Evolutionary conservation across 2,888 invertebrate species (phyloP).

Genomic region (Leptura quadrifasciata): DNA sequence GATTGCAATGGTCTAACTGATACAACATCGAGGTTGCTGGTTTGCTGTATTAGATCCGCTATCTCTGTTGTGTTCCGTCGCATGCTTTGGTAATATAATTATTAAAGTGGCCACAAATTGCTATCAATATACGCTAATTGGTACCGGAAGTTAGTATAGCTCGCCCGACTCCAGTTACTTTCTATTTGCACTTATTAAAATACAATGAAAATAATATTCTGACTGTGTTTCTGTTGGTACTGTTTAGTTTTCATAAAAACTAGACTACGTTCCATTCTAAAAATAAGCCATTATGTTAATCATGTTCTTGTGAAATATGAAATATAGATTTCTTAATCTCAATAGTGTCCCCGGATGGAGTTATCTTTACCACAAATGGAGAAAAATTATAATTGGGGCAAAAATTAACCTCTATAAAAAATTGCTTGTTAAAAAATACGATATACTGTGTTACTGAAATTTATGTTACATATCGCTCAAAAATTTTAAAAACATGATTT

Average conservation of each 20-base stretch:
- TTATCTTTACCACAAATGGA: no score
- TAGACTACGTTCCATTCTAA: not conserved
- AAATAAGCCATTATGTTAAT: no score
- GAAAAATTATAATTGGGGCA: no score
- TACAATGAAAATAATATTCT: conserved; percentile 15
- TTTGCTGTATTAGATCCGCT: not conserved
- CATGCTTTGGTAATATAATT: conserved; percentile 57
- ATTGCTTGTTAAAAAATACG: no score
- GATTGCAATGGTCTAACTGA: no score
- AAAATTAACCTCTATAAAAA: no score
- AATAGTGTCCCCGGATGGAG: no score
- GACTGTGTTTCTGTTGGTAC: conserved; percentile 11
- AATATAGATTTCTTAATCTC: no score
- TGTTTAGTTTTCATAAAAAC: not conserved
- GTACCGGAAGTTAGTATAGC: conserved; percentile 61
- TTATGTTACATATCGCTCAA: no score
- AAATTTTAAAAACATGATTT: no score
- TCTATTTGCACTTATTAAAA: conserved; percentile 15
- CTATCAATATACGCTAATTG: conserved; percentile 67
- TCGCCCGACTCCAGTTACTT: conserved; percentile 21
- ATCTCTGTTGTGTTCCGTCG: conserved; percentile 11
- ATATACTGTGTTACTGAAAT: no score
- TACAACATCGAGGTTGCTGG: not conserved
- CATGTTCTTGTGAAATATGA: no score
- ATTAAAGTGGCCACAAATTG: conserved; percentile 67